Conservation (phyloP, 1,140 invertebrate species). For the Apis florea region DNA sequence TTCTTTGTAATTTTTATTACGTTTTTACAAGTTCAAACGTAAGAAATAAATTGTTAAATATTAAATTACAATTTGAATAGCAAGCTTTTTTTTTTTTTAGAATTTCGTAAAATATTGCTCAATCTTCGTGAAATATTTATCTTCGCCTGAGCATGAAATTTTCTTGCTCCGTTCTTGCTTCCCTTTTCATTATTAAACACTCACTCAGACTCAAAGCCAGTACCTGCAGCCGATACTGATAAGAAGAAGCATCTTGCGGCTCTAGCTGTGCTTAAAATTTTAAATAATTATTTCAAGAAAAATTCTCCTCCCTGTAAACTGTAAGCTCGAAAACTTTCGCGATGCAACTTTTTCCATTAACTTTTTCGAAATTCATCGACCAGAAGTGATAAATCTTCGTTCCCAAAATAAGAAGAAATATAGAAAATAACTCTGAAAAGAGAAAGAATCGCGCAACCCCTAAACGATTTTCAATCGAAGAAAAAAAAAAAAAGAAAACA, state of each 20-base stretch:
- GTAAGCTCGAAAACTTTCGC: constrained; percentile 7
- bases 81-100: background rate
- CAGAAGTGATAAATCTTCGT: background rate
- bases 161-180: background rate
- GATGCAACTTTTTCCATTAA: constrained; percentile 25
- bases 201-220: too few relatives aligned
- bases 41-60: background rate
- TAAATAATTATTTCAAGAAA: constrained; percentile 40
- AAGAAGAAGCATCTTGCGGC: background rate
- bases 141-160: background rate
- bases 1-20: too few relatives aligned
- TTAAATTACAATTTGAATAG: background rate
- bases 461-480: background rate
- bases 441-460: background rate
- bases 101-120: background rate
- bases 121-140: background rate
- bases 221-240: background rate
- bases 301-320: constrained; percentile 9
- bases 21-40: background rate
- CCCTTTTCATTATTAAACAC: constrained; percentile 1
- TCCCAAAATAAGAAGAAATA: background rate
- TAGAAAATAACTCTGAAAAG: background rate
- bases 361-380: background rate
- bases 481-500: constrained; percentile 8
- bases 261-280: constrained; percentile 24